phyloP scores from a whole-genome alignment of 1,140 invertebrate species.

The Cydia splendana region DNA sequence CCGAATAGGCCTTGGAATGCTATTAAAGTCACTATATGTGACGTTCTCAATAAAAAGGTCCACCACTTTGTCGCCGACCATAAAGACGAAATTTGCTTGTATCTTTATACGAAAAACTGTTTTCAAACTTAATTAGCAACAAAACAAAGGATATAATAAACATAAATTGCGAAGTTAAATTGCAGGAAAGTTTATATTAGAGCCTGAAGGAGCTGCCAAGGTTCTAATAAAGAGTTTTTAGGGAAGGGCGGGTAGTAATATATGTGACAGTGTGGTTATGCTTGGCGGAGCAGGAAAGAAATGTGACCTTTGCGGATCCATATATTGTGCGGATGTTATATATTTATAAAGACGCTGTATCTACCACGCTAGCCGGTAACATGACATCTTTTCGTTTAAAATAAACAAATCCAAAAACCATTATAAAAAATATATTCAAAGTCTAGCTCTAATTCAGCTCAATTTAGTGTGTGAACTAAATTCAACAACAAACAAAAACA shows the following conservation, averaged over 20 bases:
- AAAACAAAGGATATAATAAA: constrained; percentile 7
- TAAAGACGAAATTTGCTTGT: no score
- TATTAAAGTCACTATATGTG: no score
- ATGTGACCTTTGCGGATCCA: constrained; percentile 52
- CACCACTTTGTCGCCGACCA: no score
- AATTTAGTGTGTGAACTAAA: no score
- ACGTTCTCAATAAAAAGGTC: no score
- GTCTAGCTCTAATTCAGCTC: no score
- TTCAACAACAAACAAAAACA: no score
- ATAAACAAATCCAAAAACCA: no score
- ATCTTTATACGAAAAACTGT: not conserved
- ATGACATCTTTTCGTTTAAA: not conserved
- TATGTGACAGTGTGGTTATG: constrained; percentile 64
- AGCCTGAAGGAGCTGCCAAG: constrained; percentile 20
- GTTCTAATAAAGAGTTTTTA: constrained; percentile 37
- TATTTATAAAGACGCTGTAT: not conserved
- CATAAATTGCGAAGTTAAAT: constrained; percentile 30
- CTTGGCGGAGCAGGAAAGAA: constrained; percentile 60
- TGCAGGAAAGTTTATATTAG: constrained; percentile 36
- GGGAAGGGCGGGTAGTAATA: constrained; percentile 51
- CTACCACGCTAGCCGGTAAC: not conserved
- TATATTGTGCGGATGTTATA: no score
- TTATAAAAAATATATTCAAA: no score
- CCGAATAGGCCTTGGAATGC: no score
- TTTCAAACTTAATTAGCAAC: constrained; percentile 15